Evolutionary conservation across 2,797 vertebrate genomes (phyloP).

Genomic region (Brotula barbata): DNA sequence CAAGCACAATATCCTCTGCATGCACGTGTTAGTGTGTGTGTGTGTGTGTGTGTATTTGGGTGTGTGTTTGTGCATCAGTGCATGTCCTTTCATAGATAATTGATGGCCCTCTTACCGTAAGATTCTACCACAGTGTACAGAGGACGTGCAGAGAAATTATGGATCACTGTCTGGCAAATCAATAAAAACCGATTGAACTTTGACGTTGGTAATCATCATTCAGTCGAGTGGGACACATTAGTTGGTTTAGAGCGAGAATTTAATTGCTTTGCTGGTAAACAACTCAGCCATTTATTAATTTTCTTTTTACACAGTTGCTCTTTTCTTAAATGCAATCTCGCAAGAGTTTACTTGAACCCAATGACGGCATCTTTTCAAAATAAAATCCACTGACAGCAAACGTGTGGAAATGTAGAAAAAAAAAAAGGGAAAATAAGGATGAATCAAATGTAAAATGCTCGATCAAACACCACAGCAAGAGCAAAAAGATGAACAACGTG

Average conservation of each 20-base stretch:
- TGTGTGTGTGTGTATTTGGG: constrained; percentile 30
- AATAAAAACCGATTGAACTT: constrained; percentile 71
- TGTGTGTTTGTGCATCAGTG: constrained; percentile 55
- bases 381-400: constrained; percentile 56
- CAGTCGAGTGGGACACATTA: constrained; percentile 11
- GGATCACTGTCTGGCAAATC: constrained; percentile 60
- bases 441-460: constrained; percentile 25
- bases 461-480: constrained; percentile 52
- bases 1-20: constrained; percentile 71
- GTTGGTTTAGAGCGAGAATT: constrained; percentile 18
- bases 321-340: constrained; percentile 9
- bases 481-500: constrained; percentile 29
- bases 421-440: constrained; percentile 11
- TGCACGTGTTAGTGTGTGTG: constrained; percentile 35
- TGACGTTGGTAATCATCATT: constrained; percentile 9
- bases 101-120: constrained; percentile 42
- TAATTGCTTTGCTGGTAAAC: constrained; percentile 10
- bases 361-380: constrained; percentile 48
- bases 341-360: constrained; percentile 64
- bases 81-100: constrained; percentile 71
- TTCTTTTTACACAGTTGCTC: constrained; percentile 8
- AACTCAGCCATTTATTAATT: background rate
- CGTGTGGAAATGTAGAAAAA: constrained; percentile 33
- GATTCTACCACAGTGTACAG: constrained; percentile 54
- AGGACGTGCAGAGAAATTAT: constrained; percentile 59